Conservation (phyloP, 2,797 vertebrate species). For the Siniperca undulata region DNA sequence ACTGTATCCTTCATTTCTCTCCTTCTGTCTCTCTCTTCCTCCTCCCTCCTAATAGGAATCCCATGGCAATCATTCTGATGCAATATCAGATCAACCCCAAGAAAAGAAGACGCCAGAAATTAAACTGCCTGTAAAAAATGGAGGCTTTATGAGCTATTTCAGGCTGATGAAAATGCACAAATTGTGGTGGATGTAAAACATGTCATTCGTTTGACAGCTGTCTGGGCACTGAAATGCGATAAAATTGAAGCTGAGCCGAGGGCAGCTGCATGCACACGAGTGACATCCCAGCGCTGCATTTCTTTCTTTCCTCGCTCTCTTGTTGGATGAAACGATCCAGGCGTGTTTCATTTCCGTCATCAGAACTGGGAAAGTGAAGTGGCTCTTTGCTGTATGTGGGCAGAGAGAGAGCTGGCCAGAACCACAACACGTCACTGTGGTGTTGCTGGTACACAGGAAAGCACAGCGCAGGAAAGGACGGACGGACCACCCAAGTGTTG, state of each 20-base stretch:
- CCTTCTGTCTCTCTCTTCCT: constrained; percentile 42
- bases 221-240: constrained; percentile 60
- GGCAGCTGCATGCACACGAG: constrained; percentile 46
- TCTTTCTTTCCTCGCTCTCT: constrained; percentile 35
- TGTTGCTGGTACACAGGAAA: constrained; percentile 47
- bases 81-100: constrained; percentile 72
- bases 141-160: constrained; percentile 67
- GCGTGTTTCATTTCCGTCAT: constrained; percentile 63
- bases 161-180: constrained; percentile 75
- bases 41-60: constrained; percentile 66
- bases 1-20: constrained; percentile 47
- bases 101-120: constrained; percentile 66
- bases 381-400: constrained; percentile 64
- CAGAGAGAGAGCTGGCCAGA: constrained; percentile 50
- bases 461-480: constrained; percentile 29
- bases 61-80: constrained; percentile 75
- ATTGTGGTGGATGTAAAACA: constrained; percentile 74
- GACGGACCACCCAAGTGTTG: constrained; percentile 71
- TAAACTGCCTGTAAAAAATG: constrained; percentile 63
- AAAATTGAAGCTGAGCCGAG: constrained; percentile 56
- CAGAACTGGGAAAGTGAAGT: constrained; percentile 57
- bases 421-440: constrained; percentile 58
- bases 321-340: constrained; percentile 61
- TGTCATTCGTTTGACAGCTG: constrained; percentile 72
- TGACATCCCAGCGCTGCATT: constrained; percentile 46